Percentiles rank a stretch among this genome's conserved stretches.
phyloP scores from a whole-genome alignment of 2,113 vertebrate species.

The Agelaius phoeniceus region DNA sequence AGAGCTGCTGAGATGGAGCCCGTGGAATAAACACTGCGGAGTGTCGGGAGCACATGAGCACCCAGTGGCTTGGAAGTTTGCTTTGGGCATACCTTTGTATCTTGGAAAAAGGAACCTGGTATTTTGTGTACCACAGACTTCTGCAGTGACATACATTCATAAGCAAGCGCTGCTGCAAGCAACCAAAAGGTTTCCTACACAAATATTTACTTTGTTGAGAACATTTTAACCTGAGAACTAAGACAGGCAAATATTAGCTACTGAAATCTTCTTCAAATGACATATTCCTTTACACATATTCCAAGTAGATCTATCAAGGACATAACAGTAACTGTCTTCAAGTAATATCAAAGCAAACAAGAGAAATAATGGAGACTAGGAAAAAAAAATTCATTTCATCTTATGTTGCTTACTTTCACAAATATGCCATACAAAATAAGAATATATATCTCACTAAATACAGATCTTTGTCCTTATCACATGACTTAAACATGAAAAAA shows the following conservation, averaged over 20 bases:
- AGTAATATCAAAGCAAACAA: neutral
- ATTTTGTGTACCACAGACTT: neutral
- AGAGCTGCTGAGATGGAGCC: neutral
- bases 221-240: neutral
- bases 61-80: neutral
- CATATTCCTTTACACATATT: neutral
- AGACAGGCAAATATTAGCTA: neutral
- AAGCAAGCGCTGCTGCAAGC: conserved; percentile 10
- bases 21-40: neutral
- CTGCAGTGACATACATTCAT: conserved; percentile 13
- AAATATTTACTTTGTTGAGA: neutral
- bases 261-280: neutral
- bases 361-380: neutral
- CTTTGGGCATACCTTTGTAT: neutral
- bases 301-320: neutral
- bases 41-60: neutral
- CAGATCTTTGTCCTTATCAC: neutral
- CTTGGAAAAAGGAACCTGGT: neutral
- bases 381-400: neutral
- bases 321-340: neutral
- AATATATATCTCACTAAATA: neutral
- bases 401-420: neutral
- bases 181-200: neutral
- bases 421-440: neutral
- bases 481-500: neutral